These are phyloP conservation scores for Porphyrio hochstetteri DNA, from an alignment of 2,113 vertebrate species.

Conservation along the genomic window DNA sequence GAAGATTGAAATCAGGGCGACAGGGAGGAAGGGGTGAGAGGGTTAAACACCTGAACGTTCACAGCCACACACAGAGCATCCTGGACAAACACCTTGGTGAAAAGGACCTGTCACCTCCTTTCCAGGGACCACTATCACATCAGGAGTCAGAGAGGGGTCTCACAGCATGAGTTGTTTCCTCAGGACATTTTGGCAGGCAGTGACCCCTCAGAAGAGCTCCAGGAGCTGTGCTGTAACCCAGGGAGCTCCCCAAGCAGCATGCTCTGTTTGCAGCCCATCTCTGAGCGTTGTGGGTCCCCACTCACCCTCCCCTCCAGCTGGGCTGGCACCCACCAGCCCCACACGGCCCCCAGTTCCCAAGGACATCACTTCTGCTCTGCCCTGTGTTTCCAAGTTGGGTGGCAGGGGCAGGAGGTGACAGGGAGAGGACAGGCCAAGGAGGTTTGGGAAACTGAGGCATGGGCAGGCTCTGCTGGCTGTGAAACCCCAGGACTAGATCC, in stretches of 20 bases:
- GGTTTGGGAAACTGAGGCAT: neutral
- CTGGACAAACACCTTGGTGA: neutral
- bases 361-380: neutral
- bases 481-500: neutral
- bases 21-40: neutral
- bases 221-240: neutral
- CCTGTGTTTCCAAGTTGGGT: neutral
- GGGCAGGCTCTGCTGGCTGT: neutral
- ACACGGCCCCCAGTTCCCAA: rapidly evolving
- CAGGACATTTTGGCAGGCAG: neutral
- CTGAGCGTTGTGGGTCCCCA: neutral
- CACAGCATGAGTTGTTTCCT: neutral
- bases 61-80: neutral
- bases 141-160: neutral
- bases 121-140: no score
- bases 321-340: neutral
- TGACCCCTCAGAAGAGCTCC: neutral
- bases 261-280: neutral
- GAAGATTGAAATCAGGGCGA: neutral
- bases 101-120: neutral
- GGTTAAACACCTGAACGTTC: neutral
- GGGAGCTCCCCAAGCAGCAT: neutral
- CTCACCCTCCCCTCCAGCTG: rapidly evolving
- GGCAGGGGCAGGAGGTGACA: neutral
- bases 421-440: neutral